Conservation (phyloP, 2,797 vertebrate species). For the Melanogrammus aeglefinus region DNA sequence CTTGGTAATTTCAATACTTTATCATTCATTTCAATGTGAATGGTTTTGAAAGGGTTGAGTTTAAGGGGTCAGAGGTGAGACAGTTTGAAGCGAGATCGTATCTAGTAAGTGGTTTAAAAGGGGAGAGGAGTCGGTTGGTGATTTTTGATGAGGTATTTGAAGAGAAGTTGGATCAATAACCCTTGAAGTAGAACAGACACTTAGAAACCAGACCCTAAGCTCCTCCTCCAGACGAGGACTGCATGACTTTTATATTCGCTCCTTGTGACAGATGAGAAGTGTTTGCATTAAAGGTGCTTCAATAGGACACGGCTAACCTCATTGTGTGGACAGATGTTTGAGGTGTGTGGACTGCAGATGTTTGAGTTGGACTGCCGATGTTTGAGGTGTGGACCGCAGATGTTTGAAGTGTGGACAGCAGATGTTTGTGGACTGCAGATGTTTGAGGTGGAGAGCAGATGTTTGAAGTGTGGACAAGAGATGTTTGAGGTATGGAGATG, state of each 20-base stretch:
- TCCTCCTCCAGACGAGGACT: not conserved
- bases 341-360: no score
- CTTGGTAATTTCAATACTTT: not conserved
- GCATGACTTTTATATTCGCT: not conserved
- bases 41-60: not conserved
- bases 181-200: not conserved
- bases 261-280: not conserved
- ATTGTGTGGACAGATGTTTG: not conserved
- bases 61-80: not conserved
- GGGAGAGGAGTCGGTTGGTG: not conserved
- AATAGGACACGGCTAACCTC: not conserved
- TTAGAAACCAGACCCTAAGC: not conserved
- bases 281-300: constrained; percentile 2
- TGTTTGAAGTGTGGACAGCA: no score
- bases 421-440: not conserved
- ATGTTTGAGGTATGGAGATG: not conserved
- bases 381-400: no score
- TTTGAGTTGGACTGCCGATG: not conserved
- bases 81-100: not conserved
- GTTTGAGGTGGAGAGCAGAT: no score
- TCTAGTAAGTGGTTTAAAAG: not conserved
- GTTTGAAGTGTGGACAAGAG: not conserved
- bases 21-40: not conserved
- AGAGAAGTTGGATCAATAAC: not conserved
- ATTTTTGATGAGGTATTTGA: not conserved